Percentiles rank a stretch among this genome's conserved stretches.
Conservation (phyloP, 2,797 vertebrate genomes). For the Pseudopleuronectes americanus region DNA sequence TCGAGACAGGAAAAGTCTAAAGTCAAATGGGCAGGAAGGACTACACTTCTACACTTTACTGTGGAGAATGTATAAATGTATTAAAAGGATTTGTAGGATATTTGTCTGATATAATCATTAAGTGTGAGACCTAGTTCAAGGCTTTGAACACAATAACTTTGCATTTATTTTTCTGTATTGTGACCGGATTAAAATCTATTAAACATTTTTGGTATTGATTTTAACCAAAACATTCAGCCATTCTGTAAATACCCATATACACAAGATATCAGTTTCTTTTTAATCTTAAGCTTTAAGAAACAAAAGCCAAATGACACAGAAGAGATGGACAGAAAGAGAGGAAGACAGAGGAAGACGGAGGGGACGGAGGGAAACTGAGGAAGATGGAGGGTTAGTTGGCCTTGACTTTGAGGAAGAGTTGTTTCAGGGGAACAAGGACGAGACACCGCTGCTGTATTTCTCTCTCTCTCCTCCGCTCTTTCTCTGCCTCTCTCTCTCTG, state of each 20-base stretch:
- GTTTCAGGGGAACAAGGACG: slow-evolving; percentile 92
- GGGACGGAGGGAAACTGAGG: background rate
- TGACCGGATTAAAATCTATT: background rate
- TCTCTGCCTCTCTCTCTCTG: slow-evolving; percentile 75
- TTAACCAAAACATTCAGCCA: background rate
- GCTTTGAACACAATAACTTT: background rate
- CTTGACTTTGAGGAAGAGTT: slow-evolving; percentile 86
- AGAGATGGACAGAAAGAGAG: background rate
- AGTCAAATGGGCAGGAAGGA: slow-evolving; percentile 20
- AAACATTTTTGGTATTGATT: background rate
- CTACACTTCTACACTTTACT: background rate
- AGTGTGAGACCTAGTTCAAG: too few relatives aligned
- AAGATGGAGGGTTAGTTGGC: slow-evolving; percentile 60
- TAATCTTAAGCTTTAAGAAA: background rate
- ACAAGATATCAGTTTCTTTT: background rate
- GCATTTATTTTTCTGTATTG: background rate
- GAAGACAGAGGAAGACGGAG: background rate
- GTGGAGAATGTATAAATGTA: background rate
- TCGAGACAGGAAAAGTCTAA: slow-evolving; percentile 12
- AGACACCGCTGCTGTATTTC: slow-evolving; percentile 65
- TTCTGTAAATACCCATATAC: background rate
- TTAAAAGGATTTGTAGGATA: too few relatives aligned
- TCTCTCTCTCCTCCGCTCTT: slow-evolving; percentile 36
- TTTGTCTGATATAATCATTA: too few relatives aligned
- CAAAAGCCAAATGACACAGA: background rate